Conservation (phyloP, 2,888 invertebrate genomes). For the Rambutsinella grinnellia region DNA sequence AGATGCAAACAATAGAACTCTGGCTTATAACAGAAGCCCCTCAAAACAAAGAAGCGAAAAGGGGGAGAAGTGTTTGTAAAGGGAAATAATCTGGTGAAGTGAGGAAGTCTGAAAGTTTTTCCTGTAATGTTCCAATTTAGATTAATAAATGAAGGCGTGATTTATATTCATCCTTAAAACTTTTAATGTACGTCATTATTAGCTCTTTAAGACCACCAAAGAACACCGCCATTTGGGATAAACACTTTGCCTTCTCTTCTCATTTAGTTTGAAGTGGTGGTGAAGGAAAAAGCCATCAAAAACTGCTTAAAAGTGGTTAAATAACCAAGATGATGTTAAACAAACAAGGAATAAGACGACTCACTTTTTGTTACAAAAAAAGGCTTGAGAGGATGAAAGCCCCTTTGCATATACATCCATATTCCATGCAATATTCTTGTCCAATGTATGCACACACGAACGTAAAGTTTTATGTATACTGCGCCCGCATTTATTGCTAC, state of each 20-base stretch:
- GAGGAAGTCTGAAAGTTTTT: not conserved
- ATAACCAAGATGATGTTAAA: not conserved
- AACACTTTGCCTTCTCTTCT: not conserved
- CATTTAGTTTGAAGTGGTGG: not conserved
- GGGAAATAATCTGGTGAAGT: not conserved
- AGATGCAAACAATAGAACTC: not conserved
- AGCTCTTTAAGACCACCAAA: not conserved
- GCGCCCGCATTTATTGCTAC: not conserved
- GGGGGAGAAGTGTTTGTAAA: not conserved
- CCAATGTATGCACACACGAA: not conserved
- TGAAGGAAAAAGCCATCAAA: not conserved
- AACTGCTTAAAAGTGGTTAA: not conserved
- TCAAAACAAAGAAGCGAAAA: not conserved
- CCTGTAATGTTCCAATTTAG: not conserved
- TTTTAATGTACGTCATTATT: slow-evolving; percentile 2
- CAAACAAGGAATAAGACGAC: not conserved
- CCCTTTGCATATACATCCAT: no score
- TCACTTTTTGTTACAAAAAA: no score
- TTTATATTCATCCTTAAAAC: slow-evolving; percentile 11
- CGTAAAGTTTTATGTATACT: not conserved
- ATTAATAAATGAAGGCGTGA: slow-evolving; percentile 8
- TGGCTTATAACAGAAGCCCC: not conserved
- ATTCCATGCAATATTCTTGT: no score
- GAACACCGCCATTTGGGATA: not conserved
- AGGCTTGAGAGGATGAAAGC: no score